These are phyloP conservation scores for Tenebrio molitor DNA, from an alignment of 1,140 invertebrate species.

Conservation along the genomic window DNA sequence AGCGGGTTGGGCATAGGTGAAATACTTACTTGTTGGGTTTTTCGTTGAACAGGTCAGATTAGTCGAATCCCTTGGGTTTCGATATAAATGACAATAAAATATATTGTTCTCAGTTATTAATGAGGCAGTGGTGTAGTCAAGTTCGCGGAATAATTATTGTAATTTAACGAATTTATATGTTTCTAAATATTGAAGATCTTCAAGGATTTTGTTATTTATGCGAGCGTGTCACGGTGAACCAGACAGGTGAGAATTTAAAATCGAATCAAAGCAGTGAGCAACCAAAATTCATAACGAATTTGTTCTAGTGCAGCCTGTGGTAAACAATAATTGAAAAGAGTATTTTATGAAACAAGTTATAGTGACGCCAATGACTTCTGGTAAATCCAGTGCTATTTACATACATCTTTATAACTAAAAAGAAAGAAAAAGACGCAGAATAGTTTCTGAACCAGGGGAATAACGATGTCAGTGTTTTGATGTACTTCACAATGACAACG, in stretches of 20 bases:
- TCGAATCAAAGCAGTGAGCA: conserved; percentile 26
- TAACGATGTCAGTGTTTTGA: conserved; percentile 48
- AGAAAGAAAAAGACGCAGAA: conserved; percentile 42
- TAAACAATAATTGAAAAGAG: conserved; percentile 38
- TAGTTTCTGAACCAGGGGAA: conserved; percentile 17
- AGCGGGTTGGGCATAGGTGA: conserved; percentile 7
- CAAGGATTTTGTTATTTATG: conserved; percentile 34
- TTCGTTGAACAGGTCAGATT: conserved; percentile 1
- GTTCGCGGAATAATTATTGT: conserved; percentile 34
- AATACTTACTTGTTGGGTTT: conserved; percentile 22
- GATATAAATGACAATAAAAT: conserved; percentile 6
- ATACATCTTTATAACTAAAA: conserved; percentile 40
- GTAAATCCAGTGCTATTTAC: conserved; percentile 46
- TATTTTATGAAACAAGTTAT: conserved; percentile 41
- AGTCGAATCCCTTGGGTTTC: neutral
- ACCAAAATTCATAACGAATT: conserved; percentile 18
- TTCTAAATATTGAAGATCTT: conserved; percentile 23
- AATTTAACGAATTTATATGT: conserved; percentile 22
- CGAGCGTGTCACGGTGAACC: conserved; percentile 37
- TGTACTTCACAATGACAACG: conserved; percentile 39
- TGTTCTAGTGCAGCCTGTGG: conserved; percentile 19
- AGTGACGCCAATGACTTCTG: conserved; percentile 49
- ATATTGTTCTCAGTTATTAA: conserved; percentile 24
- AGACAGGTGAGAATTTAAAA: conserved; percentile 25
- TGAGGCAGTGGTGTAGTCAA: conserved; percentile 38